Percentiles rank a stretch among this genome's conserved stretches.
phyloP scores from a whole-genome alignment of 2,113 vertebrate species.

The Eudyptes chrysolophus region DNA sequence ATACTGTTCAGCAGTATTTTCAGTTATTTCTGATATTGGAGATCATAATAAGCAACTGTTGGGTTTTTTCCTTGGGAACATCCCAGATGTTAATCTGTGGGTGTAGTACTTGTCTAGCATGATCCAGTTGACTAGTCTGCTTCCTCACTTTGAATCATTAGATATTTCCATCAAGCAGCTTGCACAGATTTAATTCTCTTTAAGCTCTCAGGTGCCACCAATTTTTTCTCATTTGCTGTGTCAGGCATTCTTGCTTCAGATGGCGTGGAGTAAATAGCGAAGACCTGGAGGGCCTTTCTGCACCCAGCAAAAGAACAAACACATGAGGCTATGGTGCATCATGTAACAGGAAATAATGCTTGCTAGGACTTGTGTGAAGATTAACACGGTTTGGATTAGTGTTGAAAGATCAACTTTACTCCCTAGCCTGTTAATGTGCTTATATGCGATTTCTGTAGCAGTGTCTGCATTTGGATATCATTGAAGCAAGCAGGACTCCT shows the following conservation, averaged over 20 bases:
- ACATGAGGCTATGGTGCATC: rapidly evolving
- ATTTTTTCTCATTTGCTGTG: background rate
- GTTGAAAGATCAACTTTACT: background rate
- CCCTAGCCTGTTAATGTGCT: background rate
- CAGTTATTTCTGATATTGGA: background rate
- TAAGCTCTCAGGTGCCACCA: background rate
- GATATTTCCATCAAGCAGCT: background rate
- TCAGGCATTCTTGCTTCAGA: background rate
- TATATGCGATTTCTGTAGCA: background rate
- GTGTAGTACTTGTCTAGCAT: background rate
- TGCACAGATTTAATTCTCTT: background rate
- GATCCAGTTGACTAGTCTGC: constrained; percentile 2
- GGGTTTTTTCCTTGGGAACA: background rate
- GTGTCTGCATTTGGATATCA: background rate
- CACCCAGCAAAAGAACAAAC: background rate
- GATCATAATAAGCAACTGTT: background rate
- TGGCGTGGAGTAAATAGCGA: background rate
- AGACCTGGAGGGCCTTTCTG: background rate
- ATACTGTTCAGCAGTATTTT: rapidly evolving
- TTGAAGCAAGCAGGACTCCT: background rate
- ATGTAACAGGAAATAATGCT: constrained; percentile 31
- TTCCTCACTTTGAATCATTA: constrained; percentile 61
- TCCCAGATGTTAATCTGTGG: background rate
- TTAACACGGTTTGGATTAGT: background rate
- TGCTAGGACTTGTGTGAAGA: background rate